phyloP scores from a whole-genome alignment of 2,797 vertebrate species.

The Cossypha niveicapilla region DNA sequence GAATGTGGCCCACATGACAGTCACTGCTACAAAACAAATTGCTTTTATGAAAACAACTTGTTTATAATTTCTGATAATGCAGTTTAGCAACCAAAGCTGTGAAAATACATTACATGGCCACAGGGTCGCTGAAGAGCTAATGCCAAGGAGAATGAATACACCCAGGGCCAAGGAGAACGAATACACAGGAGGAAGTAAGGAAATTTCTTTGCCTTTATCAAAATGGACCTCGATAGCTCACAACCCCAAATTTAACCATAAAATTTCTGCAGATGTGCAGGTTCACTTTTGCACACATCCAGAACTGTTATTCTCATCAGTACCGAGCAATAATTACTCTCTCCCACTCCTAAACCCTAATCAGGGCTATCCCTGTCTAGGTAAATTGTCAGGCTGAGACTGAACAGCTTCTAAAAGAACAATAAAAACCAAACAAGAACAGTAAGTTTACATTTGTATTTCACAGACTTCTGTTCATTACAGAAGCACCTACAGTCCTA shows the following conservation, averaged over 20 bases:
- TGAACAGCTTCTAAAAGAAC: background rate
- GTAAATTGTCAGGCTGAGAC: background rate
- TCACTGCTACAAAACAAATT: background rate
- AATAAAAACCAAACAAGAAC: background rate
- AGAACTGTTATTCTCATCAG: background rate
- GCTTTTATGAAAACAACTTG: background rate
- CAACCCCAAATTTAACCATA: background rate
- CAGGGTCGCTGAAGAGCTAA: background rate
- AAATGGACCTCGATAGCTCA: background rate
- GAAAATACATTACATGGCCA: background rate
- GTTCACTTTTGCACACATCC: background rate
- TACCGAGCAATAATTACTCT: background rate
- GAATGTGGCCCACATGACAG: rapidly evolving
- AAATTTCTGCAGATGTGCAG: background rate
- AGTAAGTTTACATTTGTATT: background rate
- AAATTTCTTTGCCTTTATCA: background rate
- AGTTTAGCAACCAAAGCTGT: constrained; percentile 8
- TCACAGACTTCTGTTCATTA: background rate
- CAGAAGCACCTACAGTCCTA: background rate
- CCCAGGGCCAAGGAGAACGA: no score
- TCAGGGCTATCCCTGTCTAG: background rate
- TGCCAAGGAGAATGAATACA: background rate
- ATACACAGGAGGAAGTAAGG: background rate
- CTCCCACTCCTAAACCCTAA: background rate
- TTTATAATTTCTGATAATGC: background rate